Base-by-base conservation (phyloP, 2,888 invertebrate genomes). In the Rosalia funebris region DNA sequence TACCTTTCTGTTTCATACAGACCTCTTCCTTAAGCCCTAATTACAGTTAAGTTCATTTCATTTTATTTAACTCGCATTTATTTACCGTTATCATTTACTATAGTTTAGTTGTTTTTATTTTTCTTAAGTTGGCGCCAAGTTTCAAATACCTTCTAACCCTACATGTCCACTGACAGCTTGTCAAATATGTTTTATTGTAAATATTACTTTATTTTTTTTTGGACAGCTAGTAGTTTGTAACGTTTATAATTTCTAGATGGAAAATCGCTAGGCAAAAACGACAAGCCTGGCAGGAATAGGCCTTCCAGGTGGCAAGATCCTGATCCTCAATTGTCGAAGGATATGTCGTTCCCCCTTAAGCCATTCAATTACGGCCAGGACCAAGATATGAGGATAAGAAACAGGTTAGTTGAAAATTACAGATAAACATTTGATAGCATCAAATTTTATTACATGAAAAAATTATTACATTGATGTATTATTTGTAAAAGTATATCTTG, bases 291-390 rank as follows among this genome's bases (percentile, higher is more conserved):
- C 9, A 66, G 79, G 36, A 77, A 75, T 62, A 70, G 80, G 14
- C 79, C 78, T 2, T 80, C 81, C 0, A 66, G 82, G 32, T 82
- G 82, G 82, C 81, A 81, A 57, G 79, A 80, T 60, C 71, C 77
- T 9, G 75, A 77, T 14, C 71, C 78, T 7, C 48, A 66, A 19
- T 64, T 71, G 20, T 63, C 69, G 44, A 65, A 67, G 36, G 62
- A 62, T 39, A 16, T 70, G 3, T 61, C 48, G 17, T 75, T 75
- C 36, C 73, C 73, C 16, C 53, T 74, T 5, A 76, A 74, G 62
- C 72, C 74, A 3, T 79, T 77, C 63, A 71, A 69, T 57, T 76
- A 70, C 56, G 71, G 71, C 2, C 74, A 78, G 47, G 82, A 82
- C 68, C 81, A 80, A 61, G 82, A 82, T 63, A 82, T 82, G 82